phyloP scores from a whole-genome alignment of 1,140 invertebrate species.

The Cephus cinctus region DNA sequence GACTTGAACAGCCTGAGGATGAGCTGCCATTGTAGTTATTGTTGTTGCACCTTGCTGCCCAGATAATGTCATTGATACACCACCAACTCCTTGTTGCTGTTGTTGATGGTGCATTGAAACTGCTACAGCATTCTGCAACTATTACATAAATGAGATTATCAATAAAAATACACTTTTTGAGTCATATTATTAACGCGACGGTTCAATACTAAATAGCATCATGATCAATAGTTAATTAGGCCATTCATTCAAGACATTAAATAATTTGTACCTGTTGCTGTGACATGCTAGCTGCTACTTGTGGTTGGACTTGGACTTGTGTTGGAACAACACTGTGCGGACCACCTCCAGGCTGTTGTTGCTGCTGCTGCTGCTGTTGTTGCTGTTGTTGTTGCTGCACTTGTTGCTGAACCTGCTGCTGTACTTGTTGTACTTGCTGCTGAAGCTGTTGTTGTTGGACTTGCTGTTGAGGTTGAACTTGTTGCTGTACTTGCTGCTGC shows the following conservation, averaged over 20 bases:
- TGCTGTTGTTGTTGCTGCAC: slow-evolving; percentile 49
- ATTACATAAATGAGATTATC: slow-evolving; percentile 11
- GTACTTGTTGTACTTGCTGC: slow-evolving; percentile 44
- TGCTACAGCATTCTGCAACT: slow-evolving; percentile 47
- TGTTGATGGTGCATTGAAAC: slow-evolving; percentile 60
- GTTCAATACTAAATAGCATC: slow-evolving; percentile 52
- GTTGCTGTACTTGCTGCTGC: slow-evolving; percentile 57
- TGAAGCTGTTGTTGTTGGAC: slow-evolving; percentile 46
- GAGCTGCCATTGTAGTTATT: slow-evolving; percentile 53
- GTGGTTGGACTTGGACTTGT: slow-evolving; percentile 56
- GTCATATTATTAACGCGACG: not conserved
- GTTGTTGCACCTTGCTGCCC: slow-evolving; percentile 50
- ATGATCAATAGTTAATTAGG: no score
- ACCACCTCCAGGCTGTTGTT: slow-evolving; percentile 43
- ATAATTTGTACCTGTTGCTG: slow-evolving; percentile 53
- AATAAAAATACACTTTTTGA: slow-evolving; percentile 1
- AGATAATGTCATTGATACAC: slow-evolving; percentile 51
- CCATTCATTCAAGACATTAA: slow-evolving; percentile 25
- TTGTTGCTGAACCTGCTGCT: slow-evolving; percentile 47
- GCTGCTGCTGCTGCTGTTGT: slow-evolving; percentile 36
- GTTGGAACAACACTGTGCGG: slow-evolving; percentile 49
- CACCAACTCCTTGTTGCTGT: slow-evolving; percentile 58
- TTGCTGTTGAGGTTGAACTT: slow-evolving; percentile 38
- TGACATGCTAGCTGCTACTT: slow-evolving; percentile 60
- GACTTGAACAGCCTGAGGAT: slow-evolving; percentile 65